Conservation (phyloP, 2,113 vertebrate genomes). For the Tauraco erythrolophus region DNA sequence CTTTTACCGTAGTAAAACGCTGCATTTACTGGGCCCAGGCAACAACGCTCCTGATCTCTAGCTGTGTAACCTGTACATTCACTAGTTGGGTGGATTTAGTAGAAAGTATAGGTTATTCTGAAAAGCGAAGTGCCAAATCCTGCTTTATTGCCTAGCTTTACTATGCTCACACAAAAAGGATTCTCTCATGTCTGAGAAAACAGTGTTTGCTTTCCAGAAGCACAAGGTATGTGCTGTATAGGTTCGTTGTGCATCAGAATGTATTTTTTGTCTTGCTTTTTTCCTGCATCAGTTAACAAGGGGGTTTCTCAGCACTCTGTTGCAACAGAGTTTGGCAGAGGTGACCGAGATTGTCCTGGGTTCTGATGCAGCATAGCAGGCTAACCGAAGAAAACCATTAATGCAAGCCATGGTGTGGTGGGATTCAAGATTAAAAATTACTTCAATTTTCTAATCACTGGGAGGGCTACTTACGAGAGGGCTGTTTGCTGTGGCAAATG, state of each 20-base stretch:
- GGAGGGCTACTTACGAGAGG: conserved; percentile 2
- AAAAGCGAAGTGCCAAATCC: background rate
- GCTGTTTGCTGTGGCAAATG: background rate
- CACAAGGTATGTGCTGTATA: background rate
- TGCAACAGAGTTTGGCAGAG: background rate
- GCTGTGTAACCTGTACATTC: background rate
- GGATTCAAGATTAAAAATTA: conserved; percentile 55
- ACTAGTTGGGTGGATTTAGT: background rate
- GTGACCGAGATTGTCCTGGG: background rate
- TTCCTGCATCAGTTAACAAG: background rate
- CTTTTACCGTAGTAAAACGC: background rate
- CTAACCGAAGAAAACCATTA: conserved; percentile 25
- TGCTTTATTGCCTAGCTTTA: background rate
- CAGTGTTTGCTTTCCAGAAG: background rate
- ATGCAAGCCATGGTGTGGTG: background rate
- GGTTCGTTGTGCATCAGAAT: background rate
- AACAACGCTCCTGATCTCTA: background rate
- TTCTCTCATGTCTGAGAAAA: background rate
- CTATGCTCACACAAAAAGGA: background rate
- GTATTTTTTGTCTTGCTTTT: background rate
- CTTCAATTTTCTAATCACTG: conserved; percentile 58
- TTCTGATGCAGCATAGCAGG: background rate
- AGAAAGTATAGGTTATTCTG: background rate
- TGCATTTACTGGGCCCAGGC: background rate
- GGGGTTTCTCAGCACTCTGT: background rate